Base-by-base conservation (phyloP, 2,888 invertebrate species). In the Villa cingulata region DNA sequence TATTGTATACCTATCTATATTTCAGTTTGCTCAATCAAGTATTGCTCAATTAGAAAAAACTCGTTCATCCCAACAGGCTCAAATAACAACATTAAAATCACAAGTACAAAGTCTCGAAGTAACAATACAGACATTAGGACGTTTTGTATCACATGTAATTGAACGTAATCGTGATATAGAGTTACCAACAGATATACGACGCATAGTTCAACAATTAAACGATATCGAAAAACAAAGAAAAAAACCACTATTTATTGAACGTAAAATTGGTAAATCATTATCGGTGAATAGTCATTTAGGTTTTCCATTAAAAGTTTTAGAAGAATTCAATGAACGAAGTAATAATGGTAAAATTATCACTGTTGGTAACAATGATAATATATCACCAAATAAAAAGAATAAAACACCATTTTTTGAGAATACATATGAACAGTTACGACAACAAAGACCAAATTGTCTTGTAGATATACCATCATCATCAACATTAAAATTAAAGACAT, bases 71-170 rank as follows among this genome's bases (percentile, higher is more conserved):
- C 84, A 76, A 66, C 80, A 76, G 65, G 71, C 69, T 51, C 80
- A 75, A 57, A 74, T 69, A 29, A 74, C 77, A 52, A 74, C 79
- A 41, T 65, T 86, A 1, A 87, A 88, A 60, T 72, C 79, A 3
- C 81, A 82, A 52, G 81, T 81, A 57, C 81, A 85, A 57, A 73
- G 78, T 0, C 63, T 86, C 51, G 86, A 88, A 60, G 79, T 85
- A 12, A 85, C 86, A 1, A 75, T 88, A 0, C 73, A 77, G 1
- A 73, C 83, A 0, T 68, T 89, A 6, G 85, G 84, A 4, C 74
- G 78, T 3, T 87, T 80, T 63, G 76, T 89, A n/a, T 75, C 80
- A 7, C 75, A 76, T 5, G 62, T 86, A 45, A 74, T 80, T 19
- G 80, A 81, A 37, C 72, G 74, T 16, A 76, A 78, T 45, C 72